Percentiles rank a stretch among this genome's conserved stretches.
Evolutionary conservation across 2,797 vertebrate species (phyloP).

Genomic region (Acropternis orthonyx): DNA sequence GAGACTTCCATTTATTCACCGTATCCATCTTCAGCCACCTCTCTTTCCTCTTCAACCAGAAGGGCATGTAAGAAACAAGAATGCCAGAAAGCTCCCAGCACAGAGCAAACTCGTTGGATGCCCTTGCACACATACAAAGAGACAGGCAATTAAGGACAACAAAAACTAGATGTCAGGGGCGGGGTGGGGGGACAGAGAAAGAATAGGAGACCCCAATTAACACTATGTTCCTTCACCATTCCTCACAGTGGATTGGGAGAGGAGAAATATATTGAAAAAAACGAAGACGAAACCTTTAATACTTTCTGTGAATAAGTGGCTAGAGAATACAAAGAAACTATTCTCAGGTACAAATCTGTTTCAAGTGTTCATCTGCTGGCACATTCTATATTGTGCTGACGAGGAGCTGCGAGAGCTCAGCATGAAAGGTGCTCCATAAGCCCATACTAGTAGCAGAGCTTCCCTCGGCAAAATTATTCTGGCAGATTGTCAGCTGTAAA

Average conservation of each 20-base stretch:
- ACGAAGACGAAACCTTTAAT: neutral
- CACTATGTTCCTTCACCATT: neutral
- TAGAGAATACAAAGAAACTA: neutral
- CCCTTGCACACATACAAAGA: neutral
- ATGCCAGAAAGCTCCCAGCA: neutral
- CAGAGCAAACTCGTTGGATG: neutral
- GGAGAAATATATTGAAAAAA: neutral
- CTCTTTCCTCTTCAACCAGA: neutral
- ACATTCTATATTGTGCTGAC: neutral
- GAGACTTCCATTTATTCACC: neutral
- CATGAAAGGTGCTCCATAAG: neutral
- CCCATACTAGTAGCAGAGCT: neutral
- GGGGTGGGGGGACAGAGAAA: neutral
- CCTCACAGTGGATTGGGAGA: neutral
- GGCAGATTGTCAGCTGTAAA: neutral
- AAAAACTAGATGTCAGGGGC: accelerated
- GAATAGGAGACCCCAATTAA: neutral
- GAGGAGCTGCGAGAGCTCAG: neutral
- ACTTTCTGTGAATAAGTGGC: neutral
- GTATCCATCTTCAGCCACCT: neutral
- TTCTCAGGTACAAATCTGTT: neutral
- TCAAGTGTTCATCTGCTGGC: neutral
- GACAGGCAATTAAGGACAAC: neutral
- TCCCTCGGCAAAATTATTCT: neutral
- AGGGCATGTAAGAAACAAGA: neutral